Evolutionary conservation across 2,113 vertebrate species (phyloP), one percentile per base, ranked within the genome.

Genomic region (Aleadryas rufinucha): DNA sequence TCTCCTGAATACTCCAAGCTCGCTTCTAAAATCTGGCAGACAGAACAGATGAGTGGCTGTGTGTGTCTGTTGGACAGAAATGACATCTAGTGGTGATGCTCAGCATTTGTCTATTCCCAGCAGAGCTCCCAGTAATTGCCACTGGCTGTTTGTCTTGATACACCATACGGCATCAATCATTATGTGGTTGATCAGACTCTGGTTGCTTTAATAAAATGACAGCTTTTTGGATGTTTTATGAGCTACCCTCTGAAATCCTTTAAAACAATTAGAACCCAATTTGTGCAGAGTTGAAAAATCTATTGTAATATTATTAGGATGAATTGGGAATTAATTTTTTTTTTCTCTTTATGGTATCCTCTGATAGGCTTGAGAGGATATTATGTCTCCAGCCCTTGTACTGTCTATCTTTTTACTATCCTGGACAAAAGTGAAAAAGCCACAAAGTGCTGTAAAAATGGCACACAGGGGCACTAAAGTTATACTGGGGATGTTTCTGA

Each of bases 81-180:
- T 97, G 98, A 97, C 98, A 98, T 94, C 98, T 98, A 93, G 97
- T 96, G 98, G 96, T 84, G 49, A 44, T 50, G 60, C 31, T 93
- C 65, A 56, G 92, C 92, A 90, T 66, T 70, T 56, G 30, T 35
- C 35, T 56, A 1, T 84, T 74, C 92, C 86, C 92, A 35, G 65
- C 12, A 52, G 90, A 84, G 68, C 86, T 60, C 68, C 41, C 11
- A 59, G 84, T 37, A 49, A 44, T 71, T 70, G 63, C 83, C 90
- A 2, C 65, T 53, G 74, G 47, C 83, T 74, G 49, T 31, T 90
- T 81, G 50, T 77, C 78, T 63, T 10, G 2, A 24, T 24, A 1
- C 5, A 47, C 64, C 75, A 21, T 2, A 33, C 4, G 2, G 44
- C 64, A 83, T 77, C 95, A 75, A 24, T 83, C 88, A 37, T 53